Base-by-base conservation (phyloP, 2,797 vertebrate species). In the Columba guinea region DNA sequence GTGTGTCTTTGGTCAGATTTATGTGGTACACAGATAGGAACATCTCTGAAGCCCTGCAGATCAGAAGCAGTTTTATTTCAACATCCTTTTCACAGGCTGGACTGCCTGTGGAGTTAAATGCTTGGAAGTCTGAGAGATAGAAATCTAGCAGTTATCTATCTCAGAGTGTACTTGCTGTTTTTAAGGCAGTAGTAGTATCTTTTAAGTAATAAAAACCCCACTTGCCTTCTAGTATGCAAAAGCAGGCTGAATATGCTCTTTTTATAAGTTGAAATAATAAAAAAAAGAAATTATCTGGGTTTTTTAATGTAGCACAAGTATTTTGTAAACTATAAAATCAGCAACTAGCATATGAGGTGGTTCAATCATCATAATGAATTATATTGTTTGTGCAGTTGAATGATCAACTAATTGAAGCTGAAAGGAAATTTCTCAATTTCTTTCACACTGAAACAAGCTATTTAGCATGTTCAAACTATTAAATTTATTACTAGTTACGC, bases 401-500 rank as follows among this genome's bases (percentile, higher is more conserved):
- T 20, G 35, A 77, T 55, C 34, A 51, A 71, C 46, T 76, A 87
- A 56, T 39, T 77, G 64, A 78, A 94, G 74, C 21, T 70, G 68
- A 93, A 84, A 67, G 23, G 37, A 60, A 56, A 12, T 94, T 79
- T 91, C 67, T 60, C 32, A 37, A 67, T 58, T 68, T 90, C 35
- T 77, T 94, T 94, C 78, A 23, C n/a, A 35, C 4, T 58, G 80
- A 94, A 96, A 94, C 67, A 81, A 58, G 35, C 3, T 13, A 46
- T n/a, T 64, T 91, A 81, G 68, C 85, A 84, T 74, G 89, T 95
- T 81, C 11, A 95, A 94, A 63, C 12, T 51, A 62, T 18, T 65
- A 79, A 84, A 91, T 90, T 69, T 82, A 94, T 89, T 87, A 73
- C 7, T 44, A 91, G 21, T 34, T 63, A 82, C 14, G 44, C 26